Conservation (phyloP, 2,113 vertebrate species). For the Bettongia penicillata region DNA sequence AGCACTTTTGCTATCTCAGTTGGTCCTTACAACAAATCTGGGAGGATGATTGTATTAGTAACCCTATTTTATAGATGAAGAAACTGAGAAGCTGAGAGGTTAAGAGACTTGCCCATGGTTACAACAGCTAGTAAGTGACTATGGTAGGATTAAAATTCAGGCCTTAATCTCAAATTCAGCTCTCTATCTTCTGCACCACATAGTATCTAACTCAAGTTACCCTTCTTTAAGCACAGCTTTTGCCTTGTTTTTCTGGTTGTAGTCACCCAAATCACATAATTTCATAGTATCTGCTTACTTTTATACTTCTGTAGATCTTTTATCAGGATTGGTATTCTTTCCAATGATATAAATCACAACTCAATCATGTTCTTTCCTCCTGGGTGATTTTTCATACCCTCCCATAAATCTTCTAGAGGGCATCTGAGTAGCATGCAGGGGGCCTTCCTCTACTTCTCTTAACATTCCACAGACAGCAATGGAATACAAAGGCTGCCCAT, state of each 20-base stretch:
- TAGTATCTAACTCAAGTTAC: not conserved
- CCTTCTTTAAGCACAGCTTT: slow-evolving; percentile 23
- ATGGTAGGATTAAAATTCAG: not conserved
- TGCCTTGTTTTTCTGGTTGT: not conserved
- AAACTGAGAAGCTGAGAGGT: not conserved
- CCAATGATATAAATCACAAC: not conserved
- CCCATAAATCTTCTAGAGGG: not conserved
- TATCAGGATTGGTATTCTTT: not conserved
- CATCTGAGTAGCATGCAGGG: not conserved
- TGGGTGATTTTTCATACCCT: not conserved
- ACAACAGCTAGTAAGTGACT: not conserved
- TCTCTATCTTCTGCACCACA: not conserved
- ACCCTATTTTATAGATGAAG: not conserved
- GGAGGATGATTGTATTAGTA: not conserved
- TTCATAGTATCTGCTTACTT: not conserved
- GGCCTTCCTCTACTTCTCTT: not conserved
- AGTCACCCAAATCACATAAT: not conserved
- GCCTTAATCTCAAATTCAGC: not conserved
- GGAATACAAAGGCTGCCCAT: not conserved
- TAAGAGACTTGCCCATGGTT: not conserved
- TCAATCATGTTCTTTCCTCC: not conserved
- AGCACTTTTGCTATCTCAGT: not conserved
- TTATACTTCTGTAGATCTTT: not conserved
- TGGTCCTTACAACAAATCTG: not conserved
- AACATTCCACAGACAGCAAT: not conserved